Evolutionary conservation across 2,797 vertebrate genomes (phyloP), one percentile per base, ranked within the genome.

Genomic region (Scomberomorus guttatus): DNA sequence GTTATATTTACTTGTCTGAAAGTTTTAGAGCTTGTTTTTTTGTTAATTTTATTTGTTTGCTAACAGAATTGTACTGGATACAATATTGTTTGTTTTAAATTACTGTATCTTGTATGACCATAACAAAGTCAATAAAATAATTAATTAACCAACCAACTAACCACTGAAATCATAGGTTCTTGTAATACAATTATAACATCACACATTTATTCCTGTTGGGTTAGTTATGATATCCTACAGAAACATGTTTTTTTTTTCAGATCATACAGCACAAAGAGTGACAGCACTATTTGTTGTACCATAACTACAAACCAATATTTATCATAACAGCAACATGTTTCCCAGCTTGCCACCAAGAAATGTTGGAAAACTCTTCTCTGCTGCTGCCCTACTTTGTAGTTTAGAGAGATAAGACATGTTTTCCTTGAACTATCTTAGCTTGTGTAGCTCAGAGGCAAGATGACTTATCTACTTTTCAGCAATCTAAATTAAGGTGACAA

Each of bases 331-430:
- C 14, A 4, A 32, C 69, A 29, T 9, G 46, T 57, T 54, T 54
- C 24, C 20, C 37, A 6, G 56, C 0, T 25, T 22, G 25, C 15
- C 24, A 46, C 14, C 0, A 12, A 50, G 20, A 32, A 11, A 55
- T 12, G 18, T 11, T 12, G 20, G 18, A 10, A 32, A 59, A 61
- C 50, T 61, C 56, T 22, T 27, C 68, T 78, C 39, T 57, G 72
- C 1, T 48, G 71, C 24, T 52, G 67, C 22, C 32, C 11, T 24
- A 48, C 72, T 79, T 67, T 83, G 61, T 72, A 37, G 60, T 34
- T 79, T 4, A 44, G 24, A 51, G 65, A 72, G 72, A 67, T 71
- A 51, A 74, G 56, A 79, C 34, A 12, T 39, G 29, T 63, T 73
- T 46, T 58, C 42, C 68, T 25, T 62, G 32, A 81, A 18, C 67